A percentile compares a stretch with the other conserved stretches of the same genome.
These are phyloP conservation scores for Tinamus guttatus DNA, from an alignment of 2,113 vertebrate species.

Conservation along the genomic window DNA sequence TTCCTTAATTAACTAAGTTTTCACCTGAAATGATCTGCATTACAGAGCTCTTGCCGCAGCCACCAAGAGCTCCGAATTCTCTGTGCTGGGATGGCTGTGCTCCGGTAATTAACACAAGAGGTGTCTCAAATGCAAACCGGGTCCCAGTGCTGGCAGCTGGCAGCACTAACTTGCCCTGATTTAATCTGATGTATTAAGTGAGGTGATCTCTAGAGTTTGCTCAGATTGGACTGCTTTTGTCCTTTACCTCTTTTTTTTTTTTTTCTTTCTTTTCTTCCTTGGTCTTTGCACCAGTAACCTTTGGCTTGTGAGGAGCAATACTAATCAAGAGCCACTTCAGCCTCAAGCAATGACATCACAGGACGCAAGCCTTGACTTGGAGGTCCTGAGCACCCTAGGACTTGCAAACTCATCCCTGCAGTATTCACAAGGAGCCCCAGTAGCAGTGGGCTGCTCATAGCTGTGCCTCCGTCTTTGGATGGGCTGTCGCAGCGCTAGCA, in stretches of 20 bases:
- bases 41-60: background rate
- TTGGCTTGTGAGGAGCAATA: background rate
- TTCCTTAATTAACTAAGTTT: background rate
- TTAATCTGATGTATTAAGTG: slow-evolving; percentile 14
- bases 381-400: background rate
- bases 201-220: background rate
- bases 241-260: background rate
- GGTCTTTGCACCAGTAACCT: background rate
- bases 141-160: background rate
- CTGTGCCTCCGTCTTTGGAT: fast-evolving
- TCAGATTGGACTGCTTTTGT: background rate
- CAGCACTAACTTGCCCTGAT: slow-evolving; percentile 29
- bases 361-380: background rate
- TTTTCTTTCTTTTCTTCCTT: background rate
- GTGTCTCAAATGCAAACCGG: slow-evolving; percentile 27
- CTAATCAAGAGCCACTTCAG: background rate
- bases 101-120: slow-evolving; percentile 30
- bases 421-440: background rate
- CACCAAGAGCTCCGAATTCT: slow-evolving; percentile 1
- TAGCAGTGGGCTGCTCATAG: background rate
- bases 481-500: background rate
- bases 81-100: slow-evolving; percentile 9
- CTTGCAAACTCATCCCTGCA: background rate
- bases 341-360: background rate
- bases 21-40: background rate